Base-by-base conservation (phyloP, 2,888 invertebrate genomes). In the Idaea straminata region DNA sequence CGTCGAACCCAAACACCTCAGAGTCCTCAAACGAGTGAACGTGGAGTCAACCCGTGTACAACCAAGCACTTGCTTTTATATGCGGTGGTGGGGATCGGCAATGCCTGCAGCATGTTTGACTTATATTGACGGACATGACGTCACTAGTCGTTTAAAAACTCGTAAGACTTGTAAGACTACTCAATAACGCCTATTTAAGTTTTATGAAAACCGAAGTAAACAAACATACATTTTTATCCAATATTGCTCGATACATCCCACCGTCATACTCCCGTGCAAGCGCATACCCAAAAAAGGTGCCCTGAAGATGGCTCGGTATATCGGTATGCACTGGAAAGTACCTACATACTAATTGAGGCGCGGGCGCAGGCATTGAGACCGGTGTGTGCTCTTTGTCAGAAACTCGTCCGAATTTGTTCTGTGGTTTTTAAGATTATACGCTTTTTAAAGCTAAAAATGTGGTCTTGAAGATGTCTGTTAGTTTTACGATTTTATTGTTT, bases 301-400 rank as follows among this genome's bases (percentile, higher is more conserved):
- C 64, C 76, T 75, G 85, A 86, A 87, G 88, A 89, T 87, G 88
- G 82, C 76, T 79, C 77, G 75, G 76, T 84, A 85, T 87, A 85
- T 87, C 74, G 87, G 87, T 82, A 87, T 88, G 87, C 85, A 80
- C 81, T 86, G 84, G 89, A 91, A 89, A 90, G 91, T 88, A 89
- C 47, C 7, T 47, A 47, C 47, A 47, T 47, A 47, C 88, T 89
- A 90, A 91, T 91, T 91, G 88, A 83, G 82, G 81, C 77, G 76
- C 78, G 76, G 71, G 71, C 70, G 72, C 72, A 68, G 64, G 68
- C 66, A 47, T 47, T 47, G 47, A 71, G 73, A 78, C 73, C 73
- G 75, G 75, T 74, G 75, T 74, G 75, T 47, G 47, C 47, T 47
- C 47, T 47, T 47, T 47, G 47, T 47, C 47, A 47, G 47, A 47